phyloP scores from a whole-genome alignment of 2,888 invertebrate genomes.

The Hydrotaea diabolus region DNA sequence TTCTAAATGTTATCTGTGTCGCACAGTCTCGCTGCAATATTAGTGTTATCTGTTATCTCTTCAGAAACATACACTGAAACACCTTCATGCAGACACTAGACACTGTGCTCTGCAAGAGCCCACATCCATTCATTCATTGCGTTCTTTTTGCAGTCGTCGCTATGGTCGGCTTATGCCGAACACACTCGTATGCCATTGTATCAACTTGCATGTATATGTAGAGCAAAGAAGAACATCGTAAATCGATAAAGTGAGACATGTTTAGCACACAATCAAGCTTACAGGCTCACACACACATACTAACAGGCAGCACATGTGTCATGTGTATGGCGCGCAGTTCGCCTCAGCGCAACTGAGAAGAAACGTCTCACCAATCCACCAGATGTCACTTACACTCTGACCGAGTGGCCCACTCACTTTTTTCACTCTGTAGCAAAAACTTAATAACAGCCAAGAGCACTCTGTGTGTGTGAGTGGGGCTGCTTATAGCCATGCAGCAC shows the following conservation, averaged over 20 bases:
- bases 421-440: conserved; percentile 39
- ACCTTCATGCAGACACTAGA: conserved; percentile 41
- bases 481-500: not conserved
- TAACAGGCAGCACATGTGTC: not conserved
- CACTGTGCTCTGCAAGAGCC: not conserved
- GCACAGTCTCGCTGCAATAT: conserved; percentile 11
- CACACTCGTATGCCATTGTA: conserved; percentile 18
- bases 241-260: conserved; percentile 64
- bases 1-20: conserved; percentile 45
- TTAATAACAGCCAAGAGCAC: conserved; percentile 36
- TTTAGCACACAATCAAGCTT: conserved; percentile 42
- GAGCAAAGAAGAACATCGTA: conserved; percentile 55
- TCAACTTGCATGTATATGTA: conserved; percentile 31
- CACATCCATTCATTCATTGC: conserved; percentile 25
- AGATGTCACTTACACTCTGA: conserved; percentile 62
- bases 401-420: conserved; percentile 63
- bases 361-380: conserved; percentile 51
- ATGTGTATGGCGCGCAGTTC: not conserved
- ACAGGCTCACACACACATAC: not conserved
- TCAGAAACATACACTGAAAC: conserved; percentile 41
- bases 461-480: conserved; percentile 4
- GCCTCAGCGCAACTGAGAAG: conserved; percentile 12
- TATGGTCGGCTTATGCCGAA: not conserved
- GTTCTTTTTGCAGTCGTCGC: conserved; percentile 41
- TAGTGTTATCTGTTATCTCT: conserved; percentile 60